phyloP scores from a whole-genome alignment of 1,140 invertebrate species.

The Apocrypta bakeri region DNA sequence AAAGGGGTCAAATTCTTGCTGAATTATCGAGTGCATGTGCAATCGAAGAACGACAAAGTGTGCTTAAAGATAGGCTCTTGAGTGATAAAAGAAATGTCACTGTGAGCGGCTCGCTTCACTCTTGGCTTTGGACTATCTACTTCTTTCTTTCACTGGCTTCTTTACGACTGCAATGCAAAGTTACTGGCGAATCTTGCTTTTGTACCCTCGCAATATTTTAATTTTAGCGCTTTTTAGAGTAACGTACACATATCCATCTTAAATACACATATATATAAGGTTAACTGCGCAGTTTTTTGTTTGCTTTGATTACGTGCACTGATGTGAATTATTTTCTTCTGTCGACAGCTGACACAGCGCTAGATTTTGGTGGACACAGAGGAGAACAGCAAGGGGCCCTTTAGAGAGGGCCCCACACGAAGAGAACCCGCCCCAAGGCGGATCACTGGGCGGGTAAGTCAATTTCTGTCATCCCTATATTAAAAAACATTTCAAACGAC shows the following conservation, averaged over 20 bases:
- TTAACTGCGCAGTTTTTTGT: not conserved
- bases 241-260: not conserved
- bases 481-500: too few relatives aligned
- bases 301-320: not conserved
- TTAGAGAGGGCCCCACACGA: slow-evolving; percentile 65
- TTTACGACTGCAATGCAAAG: not conserved
- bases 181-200: not conserved
- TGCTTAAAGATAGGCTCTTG: not conserved
- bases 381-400: slow-evolving; percentile 62
- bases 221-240: slow-evolving; percentile 13
- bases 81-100: slow-evolving; percentile 27
- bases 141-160: not conserved
- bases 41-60: not conserved
- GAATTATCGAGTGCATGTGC: slow-evolving; percentile 30
- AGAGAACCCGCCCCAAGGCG: slow-evolving; percentile 66
- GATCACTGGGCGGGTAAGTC: slow-evolving; percentile 60
- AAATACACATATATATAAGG: not conserved
- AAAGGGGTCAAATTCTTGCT: slow-evolving; percentile 4
- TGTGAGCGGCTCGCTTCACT: not conserved
- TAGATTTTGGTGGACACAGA: slow-evolving; percentile 61
- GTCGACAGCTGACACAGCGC: slow-evolving; percentile 68
- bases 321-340: not conserved
- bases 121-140: not conserved
- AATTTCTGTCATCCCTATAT: not conserved
- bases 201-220: not conserved